Percentiles rank a stretch among this genome's conserved stretches.
These are phyloP conservation scores for Monopterus albus DNA, from an alignment of 2,113 vertebrate genomes.

Conservation along the genomic window DNA sequence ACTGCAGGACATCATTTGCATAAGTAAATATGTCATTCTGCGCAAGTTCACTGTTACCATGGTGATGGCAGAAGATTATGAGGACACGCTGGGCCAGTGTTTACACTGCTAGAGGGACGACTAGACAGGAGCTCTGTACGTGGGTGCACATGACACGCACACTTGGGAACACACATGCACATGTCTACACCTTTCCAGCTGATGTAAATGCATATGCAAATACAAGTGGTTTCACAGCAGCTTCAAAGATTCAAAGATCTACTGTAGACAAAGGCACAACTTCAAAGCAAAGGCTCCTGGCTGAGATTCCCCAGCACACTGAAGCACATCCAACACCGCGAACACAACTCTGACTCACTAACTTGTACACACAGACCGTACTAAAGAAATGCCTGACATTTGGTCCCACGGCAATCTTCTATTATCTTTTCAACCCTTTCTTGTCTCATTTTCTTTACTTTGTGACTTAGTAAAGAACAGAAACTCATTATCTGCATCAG, in stretches of 20 bases:
- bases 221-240: conserved; percentile 22
- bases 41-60: conserved; percentile 67
- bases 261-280: conserved; percentile 60
- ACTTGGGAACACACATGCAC: conserved; percentile 5
- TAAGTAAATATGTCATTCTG: conserved; percentile 58
- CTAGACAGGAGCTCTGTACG: conserved; percentile 32
- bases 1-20: conserved; percentile 48
- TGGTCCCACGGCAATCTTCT: conserved; percentile 1
- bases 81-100: conserved; percentile 35
- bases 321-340: conserved; percentile 17
- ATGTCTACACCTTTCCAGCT: not conserved
- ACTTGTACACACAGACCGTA: not conserved
- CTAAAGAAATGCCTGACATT: conserved; percentile 4
- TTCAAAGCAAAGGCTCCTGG: conserved; percentile 62
- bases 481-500: conserved; percentile 42
- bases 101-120: conserved; percentile 24
- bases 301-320: conserved; percentile 43
- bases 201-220: conserved; percentile 52
- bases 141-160: not conserved
- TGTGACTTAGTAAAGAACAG: conserved; percentile 22
- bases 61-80: conserved; percentile 49
- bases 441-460: conserved; percentile 33
- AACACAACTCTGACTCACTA: conserved; percentile 12
- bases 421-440: conserved; percentile 15
- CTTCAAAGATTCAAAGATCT: conserved; percentile 66